Evolutionary conservation across 2,113 vertebrate genomes (phyloP).

Genomic region (Barbus barbus): DNA sequence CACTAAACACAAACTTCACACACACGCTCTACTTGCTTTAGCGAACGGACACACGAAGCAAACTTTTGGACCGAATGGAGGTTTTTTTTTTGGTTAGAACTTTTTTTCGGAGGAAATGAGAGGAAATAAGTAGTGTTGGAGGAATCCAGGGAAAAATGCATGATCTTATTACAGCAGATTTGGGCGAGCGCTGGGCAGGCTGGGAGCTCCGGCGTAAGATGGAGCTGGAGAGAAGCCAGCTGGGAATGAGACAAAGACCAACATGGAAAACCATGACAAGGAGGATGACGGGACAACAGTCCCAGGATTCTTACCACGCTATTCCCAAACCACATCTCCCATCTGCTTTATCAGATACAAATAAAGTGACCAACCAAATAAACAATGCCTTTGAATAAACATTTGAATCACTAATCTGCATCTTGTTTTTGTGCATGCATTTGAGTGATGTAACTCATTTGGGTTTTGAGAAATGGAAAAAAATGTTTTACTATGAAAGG

Average conservation of each 20-base stretch:
- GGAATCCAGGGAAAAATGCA: slow-evolving; percentile 33
- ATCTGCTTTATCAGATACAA: background rate
- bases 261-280: slow-evolving; percentile 51
- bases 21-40: background rate
- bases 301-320: slow-evolving; percentile 21
- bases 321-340: background rate
- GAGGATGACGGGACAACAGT: slow-evolving; percentile 49
- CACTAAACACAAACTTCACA: slow-evolving; percentile 69
- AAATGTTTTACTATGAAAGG: too few species aligned
- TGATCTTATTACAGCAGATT: slow-evolving; percentile 52
- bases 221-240: slow-evolving; percentile 66
- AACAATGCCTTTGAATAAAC: background rate
- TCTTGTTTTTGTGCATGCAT: background rate
- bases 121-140: slow-evolving; percentile 33
- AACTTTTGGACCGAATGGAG: slow-evolving; percentile 17
- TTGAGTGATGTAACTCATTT: background rate
- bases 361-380: slow-evolving; percentile 17
- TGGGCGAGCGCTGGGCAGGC: slow-evolving; percentile 36
- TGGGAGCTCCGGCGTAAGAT: slow-evolving; percentile 59
- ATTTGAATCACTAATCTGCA: background rate
- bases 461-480: background rate
- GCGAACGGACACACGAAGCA: background rate
- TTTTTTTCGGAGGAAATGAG: slow-evolving; percentile 7
- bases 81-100: background rate
- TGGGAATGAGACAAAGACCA: slow-evolving; percentile 64